Evolutionary conservation across 2,113 vertebrate genomes (phyloP).

Genomic region (Xyliphius kryptos): DNA sequence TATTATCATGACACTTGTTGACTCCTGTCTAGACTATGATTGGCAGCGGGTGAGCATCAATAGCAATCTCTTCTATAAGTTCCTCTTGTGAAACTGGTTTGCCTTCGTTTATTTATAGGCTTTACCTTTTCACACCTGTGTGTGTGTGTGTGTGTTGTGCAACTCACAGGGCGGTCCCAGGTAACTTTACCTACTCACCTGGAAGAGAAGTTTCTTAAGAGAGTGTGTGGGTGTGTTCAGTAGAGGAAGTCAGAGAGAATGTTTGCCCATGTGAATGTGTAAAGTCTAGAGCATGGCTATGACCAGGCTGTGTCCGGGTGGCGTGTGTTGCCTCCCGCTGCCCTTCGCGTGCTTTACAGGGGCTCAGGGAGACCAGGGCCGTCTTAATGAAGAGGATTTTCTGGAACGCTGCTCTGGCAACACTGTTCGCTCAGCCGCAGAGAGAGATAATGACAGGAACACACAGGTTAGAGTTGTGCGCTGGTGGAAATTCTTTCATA

Average conservation of each 20-base stretch:
- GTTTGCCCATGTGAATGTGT: neutral
- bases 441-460: neutral
- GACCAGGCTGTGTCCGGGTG: constrained; percentile 27
- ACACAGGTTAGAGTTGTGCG: constrained; percentile 1
- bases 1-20: no score
- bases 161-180: constrained; percentile 16
- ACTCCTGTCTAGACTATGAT: no score
- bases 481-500: neutral
- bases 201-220: no score
- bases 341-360: constrained; percentile 5
- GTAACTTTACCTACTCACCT: constrained; percentile 16
- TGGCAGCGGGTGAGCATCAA: no score
- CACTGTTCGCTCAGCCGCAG: neutral
- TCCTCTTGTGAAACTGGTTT: constrained; percentile 25
- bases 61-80: no score
- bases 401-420: constrained; percentile 30
- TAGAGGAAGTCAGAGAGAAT: constrained; percentile 14
- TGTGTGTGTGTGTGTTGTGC: neutral
- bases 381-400: constrained; percentile 36
- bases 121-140: no score
- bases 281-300: constrained; percentile 7
- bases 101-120: constrained; percentile 23
- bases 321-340: constrained; percentile 31
- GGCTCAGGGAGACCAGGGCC: constrained; percentile 22
- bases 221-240: no score